Base-by-base conservation (phyloP, 2,888 invertebrate species). In the Eremobia ochroleuca region DNA sequence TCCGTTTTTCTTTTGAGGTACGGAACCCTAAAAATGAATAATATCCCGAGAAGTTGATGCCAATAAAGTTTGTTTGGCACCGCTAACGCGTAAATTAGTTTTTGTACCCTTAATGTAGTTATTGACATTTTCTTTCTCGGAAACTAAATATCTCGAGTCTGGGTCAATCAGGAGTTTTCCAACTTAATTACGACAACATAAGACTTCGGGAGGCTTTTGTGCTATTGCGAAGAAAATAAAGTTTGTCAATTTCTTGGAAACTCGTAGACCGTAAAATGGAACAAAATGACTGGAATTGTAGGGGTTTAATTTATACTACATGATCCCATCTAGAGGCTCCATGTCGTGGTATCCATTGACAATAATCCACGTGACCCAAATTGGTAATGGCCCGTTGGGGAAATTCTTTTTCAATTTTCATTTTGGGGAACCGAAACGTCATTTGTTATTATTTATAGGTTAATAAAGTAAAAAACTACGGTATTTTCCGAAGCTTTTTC, bases 151-250 rank as follows among this genome's bases (percentile, higher is more conserved):
- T 61, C 43, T 43, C 31, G 49, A 73, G 76, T 71, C 65, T 65
- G 49, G 76, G 62, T 62, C 58, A 82, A 86, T 79, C 76, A 79
- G 15, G 25, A 85, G 55, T 73, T 76, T 66, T 76, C 58, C 34
- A 70, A 73, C 21, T 52, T 73, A 77, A 73, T 84, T 70, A 74
- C 28, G 25, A 46, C 9, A 66, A 40, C 34, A 34, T 62, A 67
- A 64, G 75, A 37, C 37, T 71, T 82, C 40, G 13, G 43, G 1
- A 43, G 52, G 46, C 43, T 78, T 73, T 73, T 49, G n/a, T 61
- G 43, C 18, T 43, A 67, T 61, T 66, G 58, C 34, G 9, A 34
- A 37, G 52, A 28, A 68, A 82, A 72, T 72, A 55, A 75, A 74
- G 21, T 82, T 6, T 49, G 65, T 76, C 15, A 37, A 65, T 75